Percentiles rank a stretch among this genome's conserved stretches.
phyloP scores from a whole-genome alignment of 2,888 invertebrate genomes.

The Morpho deidamia region DNA sequence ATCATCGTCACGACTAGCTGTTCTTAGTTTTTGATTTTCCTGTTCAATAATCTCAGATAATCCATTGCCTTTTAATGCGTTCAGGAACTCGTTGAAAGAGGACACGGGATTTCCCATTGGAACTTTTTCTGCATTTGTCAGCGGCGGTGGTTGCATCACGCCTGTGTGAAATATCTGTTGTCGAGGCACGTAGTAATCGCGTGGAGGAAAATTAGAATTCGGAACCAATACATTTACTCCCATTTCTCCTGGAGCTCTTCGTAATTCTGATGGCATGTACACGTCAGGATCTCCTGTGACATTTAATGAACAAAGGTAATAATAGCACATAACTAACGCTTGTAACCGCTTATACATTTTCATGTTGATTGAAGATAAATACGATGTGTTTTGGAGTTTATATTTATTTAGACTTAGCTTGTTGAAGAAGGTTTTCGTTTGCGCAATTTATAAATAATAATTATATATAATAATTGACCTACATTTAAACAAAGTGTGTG shows the following conservation, averaged over 20 bases:
- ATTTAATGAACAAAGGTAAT: constrained; percentile 20
- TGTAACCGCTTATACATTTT: constrained; percentile 14
- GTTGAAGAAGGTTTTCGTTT: constrained; percentile 4
- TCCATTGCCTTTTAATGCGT: constrained; percentile 38
- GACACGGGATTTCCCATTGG: constrained; percentile 27
- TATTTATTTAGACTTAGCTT: constrained; percentile 10
- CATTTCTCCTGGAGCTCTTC: constrained; percentile 28
- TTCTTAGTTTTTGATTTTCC: constrained; percentile 9
- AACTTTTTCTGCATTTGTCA: constrained; percentile 22
- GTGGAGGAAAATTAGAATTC: constrained; percentile 21
- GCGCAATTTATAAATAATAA: constrained; percentile 7
- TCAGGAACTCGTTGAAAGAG: constrained; percentile 36
- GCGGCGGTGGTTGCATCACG: constrained; percentile 18
- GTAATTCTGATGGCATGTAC: constrained; percentile 42
- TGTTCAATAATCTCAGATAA: constrained; percentile 17
- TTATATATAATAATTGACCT: constrained; percentile 9
- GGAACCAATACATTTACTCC: constrained; percentile 17
- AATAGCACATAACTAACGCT: constrained; percentile 32
- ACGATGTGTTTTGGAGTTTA: constrained; percentile 4
- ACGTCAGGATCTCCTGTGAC: constrained; percentile 37
- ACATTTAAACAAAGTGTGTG: constrained; percentile 1
- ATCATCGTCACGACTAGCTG: constrained; percentile 4
- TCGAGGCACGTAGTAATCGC: constrained; percentile 19
- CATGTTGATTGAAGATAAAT: constrained; percentile 17
- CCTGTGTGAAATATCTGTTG: constrained; percentile 23